Evolutionary conservation across 1,140 invertebrate genomes (phyloP).

Genomic region (Condylostylus longicornis): DNA sequence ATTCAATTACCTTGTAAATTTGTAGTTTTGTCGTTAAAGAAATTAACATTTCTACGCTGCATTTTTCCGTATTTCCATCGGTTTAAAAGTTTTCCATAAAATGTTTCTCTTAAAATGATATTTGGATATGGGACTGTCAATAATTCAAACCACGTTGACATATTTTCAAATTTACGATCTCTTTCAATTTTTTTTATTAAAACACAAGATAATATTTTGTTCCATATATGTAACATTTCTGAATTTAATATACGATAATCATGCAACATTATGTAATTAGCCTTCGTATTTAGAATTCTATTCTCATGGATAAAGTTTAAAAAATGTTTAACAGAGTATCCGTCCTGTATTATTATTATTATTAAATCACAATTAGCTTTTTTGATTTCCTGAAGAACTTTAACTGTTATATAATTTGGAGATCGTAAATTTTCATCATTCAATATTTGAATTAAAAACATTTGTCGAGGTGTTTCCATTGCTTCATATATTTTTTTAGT

Average conservation of each 20-base stretch:
- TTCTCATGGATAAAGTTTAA: constrained; percentile 54
- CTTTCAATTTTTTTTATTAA: constrained; percentile 36
- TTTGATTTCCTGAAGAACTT: constrained; percentile 40
- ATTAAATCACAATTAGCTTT: constrained; percentile 51
- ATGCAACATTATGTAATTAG: constrained; percentile 50
- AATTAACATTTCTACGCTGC: constrained; percentile 5
- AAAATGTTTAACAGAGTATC: constrained; percentile 45
- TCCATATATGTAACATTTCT: constrained; percentile 59
- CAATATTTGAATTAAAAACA: constrained; percentile 13
- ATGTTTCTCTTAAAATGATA: constrained; percentile 19
- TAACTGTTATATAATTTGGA: constrained; percentile 39
- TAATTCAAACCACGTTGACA: constrained; percentile 45
- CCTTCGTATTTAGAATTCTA: constrained; percentile 49
- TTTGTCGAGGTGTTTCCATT: too few species aligned
- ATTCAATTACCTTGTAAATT: constrained; percentile 14
- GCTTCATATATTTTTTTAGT: too few species aligned
- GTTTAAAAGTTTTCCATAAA: constrained; percentile 11
- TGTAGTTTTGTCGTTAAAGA: constrained; percentile 16
- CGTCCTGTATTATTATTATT: constrained; percentile 57
- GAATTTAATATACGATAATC: constrained; percentile 47
- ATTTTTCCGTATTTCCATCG: constrained; percentile 13
- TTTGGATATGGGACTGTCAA: constrained; percentile 53
- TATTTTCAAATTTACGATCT: constrained; percentile 16
- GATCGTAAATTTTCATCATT: constrained; percentile 49
- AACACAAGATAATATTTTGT: constrained; percentile 55